Evolutionary conservation across 2,113 vertebrate genomes (phyloP).

Genomic region (Apeltes quadracus): DNA sequence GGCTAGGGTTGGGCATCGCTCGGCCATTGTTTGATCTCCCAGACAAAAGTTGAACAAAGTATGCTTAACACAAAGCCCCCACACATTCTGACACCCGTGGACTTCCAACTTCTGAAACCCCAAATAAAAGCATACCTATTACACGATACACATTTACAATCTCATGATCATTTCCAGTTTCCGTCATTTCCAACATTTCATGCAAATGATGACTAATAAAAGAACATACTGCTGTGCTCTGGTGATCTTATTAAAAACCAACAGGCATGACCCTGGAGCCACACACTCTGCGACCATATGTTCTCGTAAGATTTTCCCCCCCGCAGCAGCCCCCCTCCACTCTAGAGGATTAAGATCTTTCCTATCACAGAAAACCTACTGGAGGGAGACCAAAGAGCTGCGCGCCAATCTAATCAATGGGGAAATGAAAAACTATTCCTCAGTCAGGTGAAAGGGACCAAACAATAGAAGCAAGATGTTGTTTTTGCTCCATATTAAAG

Average conservation of each 20-base stretch:
- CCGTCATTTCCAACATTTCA: not conserved
- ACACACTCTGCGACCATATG: slow-evolving; percentile 49
- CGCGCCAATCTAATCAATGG: slow-evolving; percentile 58
- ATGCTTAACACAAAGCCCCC: not conserved
- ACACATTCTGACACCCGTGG: not conserved
- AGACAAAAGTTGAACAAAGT: slow-evolving; percentile 14
- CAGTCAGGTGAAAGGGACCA: slow-evolving; percentile 41
- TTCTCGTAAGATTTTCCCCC: slow-evolving; percentile 21
- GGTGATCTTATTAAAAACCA: slow-evolving; percentile 43
- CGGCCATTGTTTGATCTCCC: slow-evolving; percentile 19
- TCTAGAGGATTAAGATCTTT: slow-evolving; percentile 46
- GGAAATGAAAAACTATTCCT: slow-evolving; percentile 60
- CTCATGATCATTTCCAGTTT: not conserved
- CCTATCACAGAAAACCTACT: slow-evolving; percentile 36
- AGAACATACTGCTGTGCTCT: slow-evolving; percentile 21
- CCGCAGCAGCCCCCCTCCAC: slow-evolving; percentile 36
- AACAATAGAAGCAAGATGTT: slow-evolving; percentile 51
- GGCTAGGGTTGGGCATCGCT: not conserved
- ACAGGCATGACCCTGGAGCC: slow-evolving; percentile 18
- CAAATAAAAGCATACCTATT: not conserved
- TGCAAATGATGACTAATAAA: slow-evolving; percentile 24
- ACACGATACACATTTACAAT: not conserved
- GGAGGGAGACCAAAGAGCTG: slow-evolving; percentile 46
- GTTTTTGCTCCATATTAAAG: slow-evolving; percentile 25
- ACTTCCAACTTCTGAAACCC: not conserved